Evolutionary conservation across 2,888 invertebrate species (phyloP).

Genomic region (Rhamnusium bicolor): DNA sequence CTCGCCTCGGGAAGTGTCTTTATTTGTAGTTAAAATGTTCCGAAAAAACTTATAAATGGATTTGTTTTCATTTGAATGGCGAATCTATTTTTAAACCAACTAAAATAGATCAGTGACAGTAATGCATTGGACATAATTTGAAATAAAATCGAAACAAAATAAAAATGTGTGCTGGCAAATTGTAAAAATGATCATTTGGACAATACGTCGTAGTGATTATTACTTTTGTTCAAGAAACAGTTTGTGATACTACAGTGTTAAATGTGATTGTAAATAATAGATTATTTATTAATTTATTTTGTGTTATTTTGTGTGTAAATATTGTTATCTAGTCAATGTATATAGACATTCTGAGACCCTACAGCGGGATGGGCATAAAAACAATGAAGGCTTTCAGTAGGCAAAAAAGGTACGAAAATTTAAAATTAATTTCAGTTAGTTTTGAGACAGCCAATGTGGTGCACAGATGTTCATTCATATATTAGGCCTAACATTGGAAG

Average conservation of each 20-base stretch:
- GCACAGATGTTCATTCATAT: slow-evolving; percentile 35
- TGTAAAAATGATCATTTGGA: slow-evolving; percentile 28
- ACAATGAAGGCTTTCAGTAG: slow-evolving; percentile 90
- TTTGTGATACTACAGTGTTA: slow-evolving; percentile 49
- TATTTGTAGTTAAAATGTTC: neutral
- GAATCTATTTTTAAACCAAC: slow-evolving; percentile 45
- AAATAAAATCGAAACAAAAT: slow-evolving; percentile 38
- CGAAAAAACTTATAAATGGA: slow-evolving; percentile 27
- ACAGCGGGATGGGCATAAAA: slow-evolving; percentile 89
- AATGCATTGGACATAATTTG: slow-evolving; percentile 49
- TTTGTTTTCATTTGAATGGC: slow-evolving; percentile 40
- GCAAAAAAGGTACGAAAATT: slow-evolving; percentile 80
- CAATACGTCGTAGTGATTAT: slow-evolving; percentile 1
- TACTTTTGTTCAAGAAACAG: slow-evolving; percentile 2
- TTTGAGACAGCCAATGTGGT: slow-evolving; percentile 32
- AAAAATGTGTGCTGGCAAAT: slow-evolving; percentile 40
- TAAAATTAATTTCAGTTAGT: slow-evolving; percentile 21
- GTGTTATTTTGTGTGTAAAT: slow-evolving; percentile 47
- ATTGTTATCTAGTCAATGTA: slow-evolving; percentile 72
- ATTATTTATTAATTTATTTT: slow-evolving; percentile 38
- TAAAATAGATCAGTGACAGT: slow-evolving; percentile 51
- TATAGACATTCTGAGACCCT: slow-evolving; percentile 74
- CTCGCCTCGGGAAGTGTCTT: slow-evolving; percentile 17
- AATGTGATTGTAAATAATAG: slow-evolving; percentile 33
- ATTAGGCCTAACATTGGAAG: slow-evolving; percentile 10